Base-by-base conservation (phyloP, 2,888 invertebrate species). In the Cynaeus angustus region DNA sequence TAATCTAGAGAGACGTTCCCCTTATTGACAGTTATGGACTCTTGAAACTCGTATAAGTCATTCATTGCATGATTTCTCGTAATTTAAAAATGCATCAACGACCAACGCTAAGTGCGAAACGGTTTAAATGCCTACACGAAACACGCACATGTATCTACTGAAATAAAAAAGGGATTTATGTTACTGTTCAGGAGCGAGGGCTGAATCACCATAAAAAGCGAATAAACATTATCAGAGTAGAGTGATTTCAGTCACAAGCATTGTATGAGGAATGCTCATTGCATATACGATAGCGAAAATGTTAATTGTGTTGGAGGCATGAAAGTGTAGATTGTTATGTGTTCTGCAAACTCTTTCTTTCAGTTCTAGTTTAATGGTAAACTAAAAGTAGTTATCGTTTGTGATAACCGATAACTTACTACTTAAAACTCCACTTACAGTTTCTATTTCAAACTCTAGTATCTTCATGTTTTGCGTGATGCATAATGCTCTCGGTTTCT, bases 81-180 rank as follows among this genome's bases (percentile, higher is more conserved):
- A 59, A 59, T 59, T 59, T 59, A 9, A 59, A 45, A 46, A 45
- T 59, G 59, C 43, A 58, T 12, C 56, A 55, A 55, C 55, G 10
- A 55, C 38, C 41, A 41, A 21, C 56, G 28, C 59, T 30, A 59
- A 59, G 59, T 59, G 59, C 45, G 59, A 59, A 59, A 45, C 45
- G 26, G 45, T 59, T 59, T 45, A 59, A 59, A 59, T 59, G 28
- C 45, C 59, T 58, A 59, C 59, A 59, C 59, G 59, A 59, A 46
- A 59, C 59, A 59, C 59, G 59, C 59, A 59, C 59, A 30, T 59
- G 59, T 59, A 59, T 59, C 59, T 45, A 12, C 7, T 28, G 9
- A 16, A 45, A 46, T 59, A 28, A 14, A 45, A 56, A 59, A 59
- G 28, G 16, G 33, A 59, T 59, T 59, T 59, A 59, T 59, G 53